A percentile compares a stretch with the other conserved stretches of the same genome.
Conservation (phyloP, 2,113 vertebrate species). For the Tauraco erythrolophus region DNA sequence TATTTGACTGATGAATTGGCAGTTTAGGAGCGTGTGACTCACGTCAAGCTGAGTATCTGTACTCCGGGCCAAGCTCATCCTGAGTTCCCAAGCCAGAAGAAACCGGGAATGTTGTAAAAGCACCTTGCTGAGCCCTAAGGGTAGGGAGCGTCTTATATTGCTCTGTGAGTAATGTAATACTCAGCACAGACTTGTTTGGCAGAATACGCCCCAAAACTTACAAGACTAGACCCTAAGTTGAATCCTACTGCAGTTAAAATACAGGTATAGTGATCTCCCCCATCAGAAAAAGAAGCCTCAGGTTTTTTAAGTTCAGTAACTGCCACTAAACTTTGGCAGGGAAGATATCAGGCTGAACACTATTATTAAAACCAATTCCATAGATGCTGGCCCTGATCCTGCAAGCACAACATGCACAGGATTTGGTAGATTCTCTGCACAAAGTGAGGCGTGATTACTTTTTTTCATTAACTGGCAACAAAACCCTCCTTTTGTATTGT, state of each 20-base stretch:
- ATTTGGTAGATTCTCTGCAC: neutral
- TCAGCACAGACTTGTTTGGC: conserved; percentile 54
- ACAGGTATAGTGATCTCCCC: neutral
- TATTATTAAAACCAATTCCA: neutral
- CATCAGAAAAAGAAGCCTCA: neutral
- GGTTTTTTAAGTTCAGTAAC: neutral
- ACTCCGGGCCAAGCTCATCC: conserved; percentile 24
- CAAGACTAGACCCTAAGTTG: conserved; percentile 9
- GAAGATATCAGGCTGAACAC: neutral
- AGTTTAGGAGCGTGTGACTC: conserved; percentile 8
- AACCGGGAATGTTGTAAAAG: conserved; percentile 60
- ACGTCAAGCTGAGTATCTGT: conserved; percentile 38
- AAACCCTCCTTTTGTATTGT: neutral
- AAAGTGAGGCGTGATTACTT: neutral
- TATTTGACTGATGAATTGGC: conserved; percentile 27
- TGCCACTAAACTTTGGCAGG: neutral
- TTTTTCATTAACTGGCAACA: neutral
- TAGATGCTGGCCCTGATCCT: neutral
- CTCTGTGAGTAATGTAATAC: conserved; percentile 53
- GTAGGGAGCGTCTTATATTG: conserved; percentile 54
- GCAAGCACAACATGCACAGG: neutral
- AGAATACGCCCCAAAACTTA: conserved; percentile 62
- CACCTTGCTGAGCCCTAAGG: conserved; percentile 62
- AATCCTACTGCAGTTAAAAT: neutral
- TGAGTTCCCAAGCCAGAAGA: conserved; percentile 65